phyloP scores from a whole-genome alignment of 2,113 vertebrate genomes.

The Ptychochromis oligacanthus region DNA sequence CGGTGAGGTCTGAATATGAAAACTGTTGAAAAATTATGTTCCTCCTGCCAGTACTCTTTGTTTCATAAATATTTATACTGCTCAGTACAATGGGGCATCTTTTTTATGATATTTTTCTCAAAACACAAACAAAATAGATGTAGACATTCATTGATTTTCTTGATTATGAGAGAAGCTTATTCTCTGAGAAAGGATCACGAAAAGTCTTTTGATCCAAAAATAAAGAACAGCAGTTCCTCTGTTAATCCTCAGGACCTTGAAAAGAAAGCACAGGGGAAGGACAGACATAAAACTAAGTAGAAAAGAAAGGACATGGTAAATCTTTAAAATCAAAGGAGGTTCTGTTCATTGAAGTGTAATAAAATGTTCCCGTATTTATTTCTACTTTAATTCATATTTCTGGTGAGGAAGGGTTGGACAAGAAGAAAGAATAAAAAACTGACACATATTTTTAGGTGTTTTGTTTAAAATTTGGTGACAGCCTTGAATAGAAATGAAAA shows the following conservation, averaged over 20 bases:
- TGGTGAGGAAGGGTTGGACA: not conserved
- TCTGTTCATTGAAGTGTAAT: not conserved
- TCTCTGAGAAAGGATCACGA: not conserved
- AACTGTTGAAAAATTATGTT: not conserved
- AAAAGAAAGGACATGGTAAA: not conserved
- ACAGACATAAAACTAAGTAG: not conserved
- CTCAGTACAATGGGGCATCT: not conserved
- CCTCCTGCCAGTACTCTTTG: not conserved
- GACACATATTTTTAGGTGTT: not conserved
- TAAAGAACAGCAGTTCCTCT: not conserved
- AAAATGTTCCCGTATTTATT: conserved; percentile 2
- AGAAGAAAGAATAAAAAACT: not conserved
- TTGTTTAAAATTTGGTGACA: not conserved
- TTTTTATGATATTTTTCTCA: not conserved
- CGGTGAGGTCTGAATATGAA: not conserved
- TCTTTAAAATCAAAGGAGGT: conserved; percentile 1
- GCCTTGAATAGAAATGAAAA: not conserved
- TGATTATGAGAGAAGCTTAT: conserved; percentile 3
- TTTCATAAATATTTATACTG: not conserved
- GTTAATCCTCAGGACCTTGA: conserved; percentile 16
- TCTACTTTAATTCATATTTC: not conserved
- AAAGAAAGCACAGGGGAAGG: not conserved
- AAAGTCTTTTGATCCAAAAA: conserved; percentile 16
- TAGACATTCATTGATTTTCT: not conserved
- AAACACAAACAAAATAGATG: not conserved